These are phyloP conservation scores for Stenodema calcarata DNA, from an alignment of 2,888 invertebrate species.

Conservation along the genomic window DNA sequence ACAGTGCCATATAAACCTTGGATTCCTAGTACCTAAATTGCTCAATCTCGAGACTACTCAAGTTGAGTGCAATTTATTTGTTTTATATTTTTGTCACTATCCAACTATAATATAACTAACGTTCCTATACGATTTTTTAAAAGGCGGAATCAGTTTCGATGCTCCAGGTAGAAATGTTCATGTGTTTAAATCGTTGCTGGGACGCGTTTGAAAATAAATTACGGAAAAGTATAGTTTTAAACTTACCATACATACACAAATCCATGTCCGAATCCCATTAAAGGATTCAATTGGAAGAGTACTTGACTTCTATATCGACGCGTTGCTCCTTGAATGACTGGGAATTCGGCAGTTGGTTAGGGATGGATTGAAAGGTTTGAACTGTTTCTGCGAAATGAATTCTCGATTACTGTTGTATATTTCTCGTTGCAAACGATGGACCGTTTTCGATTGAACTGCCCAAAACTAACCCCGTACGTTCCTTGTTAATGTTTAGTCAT, in stretches of 20 bases:
- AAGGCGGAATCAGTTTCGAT: not conserved
- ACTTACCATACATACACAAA: constrained; percentile 23
- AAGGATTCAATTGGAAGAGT: constrained; percentile 45
- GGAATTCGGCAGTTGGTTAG: not conserved
- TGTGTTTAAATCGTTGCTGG: not conserved
- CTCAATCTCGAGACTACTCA: not conserved
- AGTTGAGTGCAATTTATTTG: not conserved
- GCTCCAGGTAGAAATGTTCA: not conserved
- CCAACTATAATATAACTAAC: not conserved
- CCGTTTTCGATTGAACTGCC: too few relatives aligned
- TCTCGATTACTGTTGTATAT: too few relatives aligned
- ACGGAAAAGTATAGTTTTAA: not conserved
- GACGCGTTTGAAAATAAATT: not conserved
- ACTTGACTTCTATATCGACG: not conserved
- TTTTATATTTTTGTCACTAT: not conserved
- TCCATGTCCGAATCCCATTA: constrained; percentile 29
- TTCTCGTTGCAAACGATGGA: too few relatives aligned
- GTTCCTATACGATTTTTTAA: not conserved
- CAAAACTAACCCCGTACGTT: too few relatives aligned
- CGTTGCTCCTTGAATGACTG: not conserved
- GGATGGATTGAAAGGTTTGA: too few relatives aligned
- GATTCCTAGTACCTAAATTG: not conserved
- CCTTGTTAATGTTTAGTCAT: too few relatives aligned
- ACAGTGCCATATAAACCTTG: not conserved
- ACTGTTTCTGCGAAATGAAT: too few relatives aligned